Base-by-base conservation (phyloP, 2,888 invertebrate species). In the Vanessa cardui region DNA sequence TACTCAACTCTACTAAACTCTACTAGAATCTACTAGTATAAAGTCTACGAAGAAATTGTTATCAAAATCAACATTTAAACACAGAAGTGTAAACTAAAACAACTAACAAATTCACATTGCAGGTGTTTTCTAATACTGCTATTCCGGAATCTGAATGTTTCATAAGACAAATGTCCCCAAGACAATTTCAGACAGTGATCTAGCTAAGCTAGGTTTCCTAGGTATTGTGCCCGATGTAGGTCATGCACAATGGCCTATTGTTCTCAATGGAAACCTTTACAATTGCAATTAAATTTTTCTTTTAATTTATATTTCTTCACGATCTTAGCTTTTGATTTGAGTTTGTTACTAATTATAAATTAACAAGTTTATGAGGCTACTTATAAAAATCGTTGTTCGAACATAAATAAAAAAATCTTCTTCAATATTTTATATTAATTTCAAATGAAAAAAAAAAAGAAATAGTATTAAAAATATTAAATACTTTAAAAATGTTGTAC, bases 211-310 rank as follows among this genome's bases (percentile, higher is more conserved):
- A 63, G 62, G 66, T 49, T 58, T 49, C 39, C 26, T 52, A 44
- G 58, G 33, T 39, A 70, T 72, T 70, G 69, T 72, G 62, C 47
- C 68, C 47, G 46, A 73, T 69, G 47, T 72, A 71, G 73, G 72
- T 70, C 73, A 59, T 58, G 63, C 61, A 68, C 77, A 77, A 77
- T 73, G 74, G 60, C 26, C 62, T 49, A 72, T 62, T 63, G 71
- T 69, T 60, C 66, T 62, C 39, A 47, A 20, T 46, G 46, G 39
- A 64, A 58, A 61, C 65, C 71, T 69, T 71, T 71, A 50, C 66
- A 54, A 66, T 71, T 68, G 64, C 66, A 71, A 71, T 71, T 71
- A 71, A 21, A 18, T 18, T 56, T 31, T 39, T 50, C 46, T 52
- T 54, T 66, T 66, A 54, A 39, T 31, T 47, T 54, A 5, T 33